Evolutionary conservation across 1,140 invertebrate genomes (phyloP).

Genomic region (Panulirus ornatus): DNA sequence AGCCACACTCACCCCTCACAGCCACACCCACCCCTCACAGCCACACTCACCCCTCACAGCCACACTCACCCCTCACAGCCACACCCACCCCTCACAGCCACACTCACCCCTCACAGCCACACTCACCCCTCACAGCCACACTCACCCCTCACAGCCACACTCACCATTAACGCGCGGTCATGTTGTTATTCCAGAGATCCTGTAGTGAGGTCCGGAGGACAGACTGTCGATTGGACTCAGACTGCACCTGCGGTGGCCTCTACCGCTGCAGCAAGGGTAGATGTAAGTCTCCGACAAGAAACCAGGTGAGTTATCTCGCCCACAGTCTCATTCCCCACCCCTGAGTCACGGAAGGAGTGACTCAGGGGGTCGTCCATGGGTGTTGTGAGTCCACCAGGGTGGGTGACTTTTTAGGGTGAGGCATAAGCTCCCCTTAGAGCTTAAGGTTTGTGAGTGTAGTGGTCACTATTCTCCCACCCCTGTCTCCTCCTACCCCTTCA

Average conservation of each 20-base stretch:
- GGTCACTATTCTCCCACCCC: neutral
- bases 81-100: neutral
- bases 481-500: neutral
- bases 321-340: neutral
- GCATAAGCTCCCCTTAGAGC: neutral
- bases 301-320: constrained; percentile 25
- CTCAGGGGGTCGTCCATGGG: neutral
- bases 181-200: constrained; percentile 16
- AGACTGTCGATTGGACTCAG: constrained; percentile 20
- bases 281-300: constrained; percentile 54
- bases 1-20: no score
- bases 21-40: no score
- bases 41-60: no score
- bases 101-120: neutral
- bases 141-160: neutral
- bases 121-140: neutral
- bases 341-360: neutral
- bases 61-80: no score
- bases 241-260: constrained; percentile 49
- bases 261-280: constrained; percentile 56
- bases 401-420: neutral
- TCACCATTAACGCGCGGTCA: no score
- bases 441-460: neutral
- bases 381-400: neutral
- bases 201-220: constrained; percentile 21